Conservation (phyloP, 2,888 invertebrate species). For the Tholera decimalis region DNA sequence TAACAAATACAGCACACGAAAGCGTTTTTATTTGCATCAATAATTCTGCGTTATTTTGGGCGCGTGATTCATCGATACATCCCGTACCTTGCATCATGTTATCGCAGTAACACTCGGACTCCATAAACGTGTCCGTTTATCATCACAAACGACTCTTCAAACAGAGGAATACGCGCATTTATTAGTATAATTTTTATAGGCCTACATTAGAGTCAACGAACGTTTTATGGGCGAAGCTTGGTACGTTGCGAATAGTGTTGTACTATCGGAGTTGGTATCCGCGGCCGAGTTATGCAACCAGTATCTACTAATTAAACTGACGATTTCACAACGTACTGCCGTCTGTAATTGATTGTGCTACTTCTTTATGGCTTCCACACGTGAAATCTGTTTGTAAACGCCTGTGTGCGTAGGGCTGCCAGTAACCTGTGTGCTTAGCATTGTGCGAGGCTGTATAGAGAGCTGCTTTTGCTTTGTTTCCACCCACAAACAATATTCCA, state of each 20-base stretch:
- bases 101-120: constrained; percentile 32
- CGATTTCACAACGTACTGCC: constrained; percentile 71
- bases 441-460: constrained; percentile 18
- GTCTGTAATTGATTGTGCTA: constrained; percentile 74
- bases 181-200: constrained; percentile 62
- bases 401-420: constrained; percentile 57
- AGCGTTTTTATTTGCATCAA: constrained; percentile 41
- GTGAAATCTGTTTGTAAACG: constrained; percentile 71
- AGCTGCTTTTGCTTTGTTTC: constrained; percentile 27
- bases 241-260: constrained; percentile 63
- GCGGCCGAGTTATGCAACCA: constrained; percentile 54
- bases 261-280: constrained; percentile 37
- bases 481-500: constrained; percentile 39
- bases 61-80: constrained; percentile 40
- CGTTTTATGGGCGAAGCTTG: constrained; percentile 64
- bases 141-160: constrained; percentile 45
- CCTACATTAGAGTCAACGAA: constrained; percentile 64
- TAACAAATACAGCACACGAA: constrained; percentile 24
- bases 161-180: constrained; percentile 50
- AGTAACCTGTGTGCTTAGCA: constrained; percentile 23
- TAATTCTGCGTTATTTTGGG: constrained; percentile 45
- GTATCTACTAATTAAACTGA: constrained; percentile 68
- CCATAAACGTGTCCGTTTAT: constrained; percentile 50
- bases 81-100: constrained; percentile 36
- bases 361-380: constrained; percentile 70